These are phyloP conservation scores for Prolemur simus DNA, from an alignment of 2,113 vertebrate genomes.

Conservation along the genomic window DNA sequence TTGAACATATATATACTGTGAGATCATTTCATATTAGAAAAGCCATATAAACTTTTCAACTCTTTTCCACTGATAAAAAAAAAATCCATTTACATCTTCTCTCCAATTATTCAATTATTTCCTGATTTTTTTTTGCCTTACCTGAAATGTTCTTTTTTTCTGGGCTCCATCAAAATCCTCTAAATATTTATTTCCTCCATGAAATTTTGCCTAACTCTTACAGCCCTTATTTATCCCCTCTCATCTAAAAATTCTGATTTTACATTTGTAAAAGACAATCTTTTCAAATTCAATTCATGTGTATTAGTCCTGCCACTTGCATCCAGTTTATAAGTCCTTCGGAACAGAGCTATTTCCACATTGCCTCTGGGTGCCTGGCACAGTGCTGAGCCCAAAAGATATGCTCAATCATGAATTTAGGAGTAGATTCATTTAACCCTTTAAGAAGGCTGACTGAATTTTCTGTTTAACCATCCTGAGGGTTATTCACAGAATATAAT, in stretches of 20 bases:
- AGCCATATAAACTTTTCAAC: neutral
- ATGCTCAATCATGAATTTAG: neutral
- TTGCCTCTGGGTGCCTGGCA: neutral
- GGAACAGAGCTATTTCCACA: neutral
- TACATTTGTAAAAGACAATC: neutral
- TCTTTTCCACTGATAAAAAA: neutral
- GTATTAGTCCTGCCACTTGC: neutral
- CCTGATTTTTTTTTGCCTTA: neutral
- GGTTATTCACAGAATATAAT: neutral
- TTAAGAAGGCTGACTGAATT: neutral
- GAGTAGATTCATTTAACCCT: neutral
- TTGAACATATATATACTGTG: neutral
- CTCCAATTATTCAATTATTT: neutral
- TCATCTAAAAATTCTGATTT: neutral
- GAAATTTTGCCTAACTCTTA: neutral
- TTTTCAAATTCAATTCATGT: neutral
- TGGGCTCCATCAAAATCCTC: neutral
- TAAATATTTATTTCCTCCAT: neutral
- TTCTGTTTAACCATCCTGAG: neutral
- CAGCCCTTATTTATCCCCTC: neutral
- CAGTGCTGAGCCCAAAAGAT: neutral
- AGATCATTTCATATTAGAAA: neutral
- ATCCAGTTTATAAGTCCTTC: neutral
- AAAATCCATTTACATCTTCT: neutral
- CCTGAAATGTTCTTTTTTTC: neutral